Evolutionary conservation across 2,113 vertebrate genomes (phyloP), one percentile per base, ranked within the genome.

Genomic region (Proterorhinus semilunaris): DNA sequence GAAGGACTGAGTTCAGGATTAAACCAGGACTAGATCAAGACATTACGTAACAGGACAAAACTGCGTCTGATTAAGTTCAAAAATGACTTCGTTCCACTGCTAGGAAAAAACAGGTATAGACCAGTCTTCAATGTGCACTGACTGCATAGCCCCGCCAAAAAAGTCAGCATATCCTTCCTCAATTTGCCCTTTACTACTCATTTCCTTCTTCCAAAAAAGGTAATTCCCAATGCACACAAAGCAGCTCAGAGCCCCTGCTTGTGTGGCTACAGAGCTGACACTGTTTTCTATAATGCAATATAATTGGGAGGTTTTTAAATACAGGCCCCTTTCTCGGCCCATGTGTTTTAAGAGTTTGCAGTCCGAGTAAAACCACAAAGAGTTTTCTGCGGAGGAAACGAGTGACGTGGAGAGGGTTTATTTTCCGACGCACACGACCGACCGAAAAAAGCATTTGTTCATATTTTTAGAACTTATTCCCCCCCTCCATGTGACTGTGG

Each of bases 221-320:
- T 54, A 2, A 16, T 27, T 10, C 17, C 27, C 17, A 27, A 3
- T 16, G 27, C 65, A 50, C 78, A 79, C 75, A 82, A 72, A 71
- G 82, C 75, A 61, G 83, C 74, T 75, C 69, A 66, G 66, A 70
- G 69, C 65, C 47, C 64, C 62, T 58, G 72, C 49, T 66, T 51
- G 48, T 78, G 72, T 58, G 84, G 80, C 78, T 71, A 65, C 27
- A 36, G 68, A 84, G 66, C 69, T 71, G 74, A 76, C 72, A 46
- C 50, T 79, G 72, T 81, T 86, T 86, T 85, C 79, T 86, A 78
- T 84, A 90, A 92, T 93, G 90, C 88, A 88, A 87, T 83, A 87
- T 91, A 91, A 92, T 90, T 91, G 80, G 71, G 71, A 76, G 79
- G 57, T 72, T 88, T 55, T 91, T 84, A 85, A 91, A 91, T 90